These are phyloP conservation scores for Aldabrachelys gigantea DNA, from an alignment of 2,113 vertebrate species.

Conservation along the genomic window DNA sequence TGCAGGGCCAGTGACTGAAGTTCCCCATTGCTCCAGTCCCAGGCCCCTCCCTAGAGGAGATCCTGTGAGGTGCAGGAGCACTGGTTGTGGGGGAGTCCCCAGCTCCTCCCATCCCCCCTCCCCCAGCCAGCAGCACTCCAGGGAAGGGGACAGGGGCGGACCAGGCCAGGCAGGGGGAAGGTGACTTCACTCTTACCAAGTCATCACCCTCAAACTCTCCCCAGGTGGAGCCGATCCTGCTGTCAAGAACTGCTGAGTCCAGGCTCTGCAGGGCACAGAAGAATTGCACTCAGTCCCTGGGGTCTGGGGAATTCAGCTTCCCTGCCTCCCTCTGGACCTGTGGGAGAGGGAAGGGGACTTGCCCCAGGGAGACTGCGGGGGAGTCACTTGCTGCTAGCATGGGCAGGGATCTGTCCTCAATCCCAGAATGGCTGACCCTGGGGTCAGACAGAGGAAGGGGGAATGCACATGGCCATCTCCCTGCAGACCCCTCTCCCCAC, in stretches of 20 bases:
- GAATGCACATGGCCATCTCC: neutral
- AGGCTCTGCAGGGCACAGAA: slow-evolving; percentile 76
- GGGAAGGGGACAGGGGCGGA: neutral
- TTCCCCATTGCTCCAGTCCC: too few species aligned
- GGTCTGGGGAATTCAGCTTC: neutral
- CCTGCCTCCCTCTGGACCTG: neutral
- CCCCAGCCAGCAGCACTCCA: neutral
- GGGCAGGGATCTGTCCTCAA: neutral
- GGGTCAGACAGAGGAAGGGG: neutral
- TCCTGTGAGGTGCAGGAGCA: too few species aligned
- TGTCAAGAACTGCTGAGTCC: slow-evolving; percentile 87
- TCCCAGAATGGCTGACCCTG: neutral
- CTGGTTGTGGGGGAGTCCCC: too few species aligned
- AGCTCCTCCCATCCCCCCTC: too few species aligned
- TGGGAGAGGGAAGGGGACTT: accelerated
- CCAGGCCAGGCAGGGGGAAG: neutral
- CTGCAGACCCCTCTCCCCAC: neutral
- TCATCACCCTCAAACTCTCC: slow-evolving; percentile 67
- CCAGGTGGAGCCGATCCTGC: slow-evolving; percentile 73
- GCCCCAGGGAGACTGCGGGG: accelerated
- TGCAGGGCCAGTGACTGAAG: too few species aligned
- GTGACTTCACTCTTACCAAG: slow-evolving; percentile 39
- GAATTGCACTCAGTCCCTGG: accelerated
- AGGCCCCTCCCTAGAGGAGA: too few species aligned
- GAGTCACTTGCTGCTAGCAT: neutral